Evolutionary conservation across 2,888 invertebrate species (phyloP).

Genomic region (Hirtodrosophila alboralis): DNA sequence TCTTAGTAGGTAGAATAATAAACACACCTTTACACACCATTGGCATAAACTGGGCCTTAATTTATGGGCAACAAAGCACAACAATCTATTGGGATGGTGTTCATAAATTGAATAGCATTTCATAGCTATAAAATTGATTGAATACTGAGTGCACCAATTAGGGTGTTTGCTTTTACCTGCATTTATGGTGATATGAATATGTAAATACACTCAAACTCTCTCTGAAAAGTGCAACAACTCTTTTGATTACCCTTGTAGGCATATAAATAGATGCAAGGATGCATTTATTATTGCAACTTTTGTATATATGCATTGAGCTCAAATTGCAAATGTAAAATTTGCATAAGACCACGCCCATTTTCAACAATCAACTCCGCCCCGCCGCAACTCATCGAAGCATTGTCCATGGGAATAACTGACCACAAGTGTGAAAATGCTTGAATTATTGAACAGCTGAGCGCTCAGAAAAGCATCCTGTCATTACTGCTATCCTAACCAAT

Average conservation of each 20-base stretch:
- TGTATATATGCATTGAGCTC: conserved; percentile 17
- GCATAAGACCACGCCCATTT: conserved; percentile 30
- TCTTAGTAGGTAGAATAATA: background rate
- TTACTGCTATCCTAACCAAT: too few relatives aligned
- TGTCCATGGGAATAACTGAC: conserved; percentile 57
- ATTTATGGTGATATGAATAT: background rate
- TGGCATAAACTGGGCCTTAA: background rate
- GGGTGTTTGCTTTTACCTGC: conserved; percentile 28
- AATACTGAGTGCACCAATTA: conserved; percentile 11
- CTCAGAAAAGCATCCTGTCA: conserved; percentile 34
- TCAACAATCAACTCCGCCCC: background rate
- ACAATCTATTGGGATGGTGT: too few relatives aligned
- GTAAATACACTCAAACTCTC: conserved; percentile 15
- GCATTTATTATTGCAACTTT: conserved; percentile 33
- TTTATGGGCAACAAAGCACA: too few relatives aligned
- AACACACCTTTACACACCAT: background rate
- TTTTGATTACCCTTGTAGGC: conserved; percentile 25
- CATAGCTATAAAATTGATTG: background rate
- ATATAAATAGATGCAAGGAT: conserved; percentile 17
- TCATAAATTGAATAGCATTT: background rate
- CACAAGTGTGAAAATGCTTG: conserved; percentile 75
- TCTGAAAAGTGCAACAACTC: conserved; percentile 3
- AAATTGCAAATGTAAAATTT: conserved; percentile 21
- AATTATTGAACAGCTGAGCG: conserved; percentile 64
- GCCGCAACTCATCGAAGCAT: conserved; percentile 17